A percentile compares a stretch with the other conserved stretches of the same genome.
Evolutionary conservation across 2,113 vertebrate genomes (phyloP).

Genomic region (Pangasianodon hypophthalmus): DNA sequence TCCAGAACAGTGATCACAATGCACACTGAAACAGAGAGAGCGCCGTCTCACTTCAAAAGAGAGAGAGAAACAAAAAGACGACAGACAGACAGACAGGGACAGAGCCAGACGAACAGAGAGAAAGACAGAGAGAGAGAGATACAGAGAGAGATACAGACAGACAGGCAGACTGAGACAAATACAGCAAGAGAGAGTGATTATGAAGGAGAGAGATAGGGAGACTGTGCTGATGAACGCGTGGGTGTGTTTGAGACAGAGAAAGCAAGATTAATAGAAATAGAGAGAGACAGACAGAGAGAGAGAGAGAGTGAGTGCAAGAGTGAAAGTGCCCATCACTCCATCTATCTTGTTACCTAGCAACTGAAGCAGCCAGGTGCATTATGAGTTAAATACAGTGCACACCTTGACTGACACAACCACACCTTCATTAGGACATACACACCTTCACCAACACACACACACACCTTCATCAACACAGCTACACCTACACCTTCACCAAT

Average conservation of each 20-base stretch:
- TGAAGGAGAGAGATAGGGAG: background rate
- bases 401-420: constrained; percentile 2
- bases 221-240: constrained; percentile 12
- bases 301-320: constrained; percentile 10
- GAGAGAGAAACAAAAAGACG: background rate
- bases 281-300: constrained; percentile 26
- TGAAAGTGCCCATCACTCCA: constrained; percentile 35
- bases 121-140: background rate
- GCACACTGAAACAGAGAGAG: background rate
- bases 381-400: background rate
- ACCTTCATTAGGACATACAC: background rate
- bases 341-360: constrained; percentile 54
- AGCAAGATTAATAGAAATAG: constrained; percentile 27
- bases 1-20: constrained; percentile 25
- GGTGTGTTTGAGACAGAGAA: constrained; percentile 16
- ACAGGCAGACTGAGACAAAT: background rate
- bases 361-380: constrained; percentile 38
- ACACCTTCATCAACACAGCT: background rate
- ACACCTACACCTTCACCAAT: background rate
- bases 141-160: background rate
- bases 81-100: background rate
- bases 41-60: background rate
- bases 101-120: background rate
- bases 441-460: background rate
- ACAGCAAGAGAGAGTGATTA: background rate